phyloP scores from a whole-genome alignment of 53 echinoderm and acorn worm genomes.

The Echinometra lucunter region DNA sequence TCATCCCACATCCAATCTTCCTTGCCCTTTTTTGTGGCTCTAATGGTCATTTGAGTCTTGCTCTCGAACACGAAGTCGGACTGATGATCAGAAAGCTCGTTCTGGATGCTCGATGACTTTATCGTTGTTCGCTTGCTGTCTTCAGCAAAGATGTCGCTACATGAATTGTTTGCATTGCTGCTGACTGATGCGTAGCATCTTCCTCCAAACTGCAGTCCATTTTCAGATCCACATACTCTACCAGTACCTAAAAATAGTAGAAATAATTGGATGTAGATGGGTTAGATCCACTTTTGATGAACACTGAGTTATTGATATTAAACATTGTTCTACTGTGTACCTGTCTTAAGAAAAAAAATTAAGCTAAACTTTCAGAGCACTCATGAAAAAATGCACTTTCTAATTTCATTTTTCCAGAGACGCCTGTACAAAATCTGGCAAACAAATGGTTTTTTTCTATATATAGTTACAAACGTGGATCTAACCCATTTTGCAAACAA shows the following conservation, averaged over 20 bases:
- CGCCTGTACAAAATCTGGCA: too few relatives aligned
- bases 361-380: too few relatives aligned
- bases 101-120: slow-evolving; percentile 55
- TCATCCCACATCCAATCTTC: slow-evolving; percentile 77
- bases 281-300: too few relatives aligned
- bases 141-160: slow-evolving; percentile 78
- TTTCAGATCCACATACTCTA: slow-evolving; percentile 72
- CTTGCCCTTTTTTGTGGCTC: slow-evolving; percentile 4
- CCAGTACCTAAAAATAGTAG: slow-evolving; percentile 73
- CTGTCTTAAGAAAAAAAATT: too few relatives aligned
- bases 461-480: too few relatives aligned
- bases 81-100: background rate
- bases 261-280: background rate
- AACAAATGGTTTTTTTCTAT: too few relatives aligned
- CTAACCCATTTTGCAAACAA: too few relatives aligned
- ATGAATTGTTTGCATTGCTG: slow-evolving; percentile 64
- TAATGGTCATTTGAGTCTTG: slow-evolving; percentile 38
- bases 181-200: slow-evolving; percentile 78
- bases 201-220: slow-evolving; percentile 59
- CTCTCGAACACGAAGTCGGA: slow-evolving; percentile 1
- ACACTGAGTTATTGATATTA: too few relatives aligned
- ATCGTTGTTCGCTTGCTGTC: slow-evolving; percentile 71
- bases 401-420: too few relatives aligned
- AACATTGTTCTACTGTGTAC: too few relatives aligned
- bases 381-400: too few relatives aligned